Percentiles rank a stretch among this genome's conserved stretches.
These are phyloP conservation scores for Eciton burchellii DNA, from an alignment of 1,140 invertebrate genomes.

Conservation along the genomic window DNA sequence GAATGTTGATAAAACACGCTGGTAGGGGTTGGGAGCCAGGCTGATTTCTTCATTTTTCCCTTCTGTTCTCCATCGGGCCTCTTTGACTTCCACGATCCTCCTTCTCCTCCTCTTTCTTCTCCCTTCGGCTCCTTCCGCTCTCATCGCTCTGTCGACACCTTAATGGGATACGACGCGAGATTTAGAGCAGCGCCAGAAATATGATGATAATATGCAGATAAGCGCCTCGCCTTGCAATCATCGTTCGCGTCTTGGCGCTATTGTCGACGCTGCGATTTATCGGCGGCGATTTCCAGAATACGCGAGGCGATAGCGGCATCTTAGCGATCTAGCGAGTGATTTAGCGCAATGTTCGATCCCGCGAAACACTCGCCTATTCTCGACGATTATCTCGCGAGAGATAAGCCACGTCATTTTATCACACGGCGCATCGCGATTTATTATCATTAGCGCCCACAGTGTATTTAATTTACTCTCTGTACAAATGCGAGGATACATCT, in stretches of 20 bases:
- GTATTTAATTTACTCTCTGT: too few relatives aligned
- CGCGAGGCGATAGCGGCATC: constrained; percentile 8
- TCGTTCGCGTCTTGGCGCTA: constrained; percentile 33
- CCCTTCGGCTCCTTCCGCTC: not conserved
- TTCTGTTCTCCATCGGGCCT: not conserved
- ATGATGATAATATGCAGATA: constrained; percentile 68
- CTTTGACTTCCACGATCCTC: constrained; percentile 36
- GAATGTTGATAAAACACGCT: constrained; percentile 65
- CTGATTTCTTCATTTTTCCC: constrained; percentile 47
- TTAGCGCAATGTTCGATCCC: not conserved
- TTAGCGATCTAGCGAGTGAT: not conserved
- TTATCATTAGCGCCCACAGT: too few relatives aligned
- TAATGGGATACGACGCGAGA: constrained; percentile 58
- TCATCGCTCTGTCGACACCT: constrained; percentile 54
- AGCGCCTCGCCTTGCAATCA: constrained; percentile 38
- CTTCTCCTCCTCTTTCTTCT: not conserved
- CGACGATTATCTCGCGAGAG: too few relatives aligned
- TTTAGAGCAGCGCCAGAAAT: constrained; percentile 66
- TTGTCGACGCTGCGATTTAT: constrained; percentile 36
- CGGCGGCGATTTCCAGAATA: constrained; percentile 20
- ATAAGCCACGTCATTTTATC: too few relatives aligned
- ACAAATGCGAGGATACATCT: too few relatives aligned
- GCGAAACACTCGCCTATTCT: too few relatives aligned
- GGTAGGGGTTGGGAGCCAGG: not conserved
- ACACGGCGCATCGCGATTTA: too few relatives aligned